Conservation (phyloP, 2,797 vertebrate species). For the Dendrocincla tyrannina region DNA sequence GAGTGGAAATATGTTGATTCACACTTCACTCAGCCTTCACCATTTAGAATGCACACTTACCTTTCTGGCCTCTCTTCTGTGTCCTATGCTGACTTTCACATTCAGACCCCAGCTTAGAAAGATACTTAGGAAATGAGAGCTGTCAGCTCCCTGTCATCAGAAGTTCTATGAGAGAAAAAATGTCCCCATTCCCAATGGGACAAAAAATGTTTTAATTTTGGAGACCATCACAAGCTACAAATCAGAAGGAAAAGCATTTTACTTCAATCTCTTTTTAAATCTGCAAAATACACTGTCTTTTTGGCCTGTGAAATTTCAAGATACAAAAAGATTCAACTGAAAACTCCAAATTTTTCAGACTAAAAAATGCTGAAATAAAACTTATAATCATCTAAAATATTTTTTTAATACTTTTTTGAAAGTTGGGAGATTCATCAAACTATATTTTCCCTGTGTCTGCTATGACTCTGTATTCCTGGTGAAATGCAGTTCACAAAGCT, state of each 20-base stretch:
- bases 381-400: background rate
- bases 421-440: background rate
- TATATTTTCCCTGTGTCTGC: background rate
- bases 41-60: background rate
- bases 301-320: background rate
- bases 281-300: background rate
- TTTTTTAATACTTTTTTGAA: background rate
- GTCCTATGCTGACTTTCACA: background rate
- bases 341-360: background rate
- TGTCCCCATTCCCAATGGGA: background rate
- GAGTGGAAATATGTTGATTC: background rate
- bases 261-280: background rate
- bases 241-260: background rate
- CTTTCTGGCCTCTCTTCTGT: background rate
- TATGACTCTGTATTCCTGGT: background rate
- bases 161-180: background rate
- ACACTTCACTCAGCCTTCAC: background rate
- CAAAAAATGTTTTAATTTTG: background rate
- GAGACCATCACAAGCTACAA: background rate
- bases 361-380: background rate
- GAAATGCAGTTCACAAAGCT: background rate
- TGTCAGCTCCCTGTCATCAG: background rate
- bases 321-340: background rate
- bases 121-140: background rate
- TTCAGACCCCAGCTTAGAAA: background rate